phyloP scores from a whole-genome alignment of 2,888 invertebrate genomes.

The Leistus spinibarbis region DNA sequence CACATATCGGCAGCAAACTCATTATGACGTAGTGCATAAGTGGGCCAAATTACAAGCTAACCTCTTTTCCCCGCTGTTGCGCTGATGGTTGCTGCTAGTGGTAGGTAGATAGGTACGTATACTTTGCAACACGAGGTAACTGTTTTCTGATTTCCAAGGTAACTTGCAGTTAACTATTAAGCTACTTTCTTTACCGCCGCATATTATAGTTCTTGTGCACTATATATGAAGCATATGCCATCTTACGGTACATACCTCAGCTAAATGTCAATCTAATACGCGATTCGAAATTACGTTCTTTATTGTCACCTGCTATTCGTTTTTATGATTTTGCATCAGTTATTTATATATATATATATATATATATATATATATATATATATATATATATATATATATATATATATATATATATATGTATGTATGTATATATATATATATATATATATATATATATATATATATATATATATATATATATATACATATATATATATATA shows the following conservation, averaged over 20 bases:
- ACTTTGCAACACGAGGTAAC: constrained; percentile 2
- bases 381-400: too few relatives aligned
- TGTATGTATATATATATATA: too few relatives aligned
- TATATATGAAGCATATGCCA: constrained; percentile 14
- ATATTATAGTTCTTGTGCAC: background rate
- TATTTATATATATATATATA: too few relatives aligned
- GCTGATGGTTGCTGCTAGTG: background rate
- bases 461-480: background rate
- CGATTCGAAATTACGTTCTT: background rate
- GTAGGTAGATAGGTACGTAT: too few relatives aligned
- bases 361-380: too few relatives aligned
- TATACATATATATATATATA: background rate
- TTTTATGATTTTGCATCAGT: too few relatives aligned
- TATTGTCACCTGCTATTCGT: background rate
- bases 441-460: background rate
- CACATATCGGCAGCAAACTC: constrained; percentile 10
- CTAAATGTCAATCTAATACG: background rate
- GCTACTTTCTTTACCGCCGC: constrained; percentile 18
- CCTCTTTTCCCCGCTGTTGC: background rate
- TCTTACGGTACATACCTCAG: constrained; percentile 19
- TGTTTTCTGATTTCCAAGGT: constrained; percentile 35
- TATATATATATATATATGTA: too few relatives aligned
- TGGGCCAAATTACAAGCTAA: constrained; percentile 33
- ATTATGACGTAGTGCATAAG: constrained; percentile 34
- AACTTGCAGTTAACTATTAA: constrained; percentile 11